These are phyloP conservation scores for Ancistrus triradiatus DNA, from an alignment of 2,113 vertebrate genomes.

Conservation along the genomic window DNA sequence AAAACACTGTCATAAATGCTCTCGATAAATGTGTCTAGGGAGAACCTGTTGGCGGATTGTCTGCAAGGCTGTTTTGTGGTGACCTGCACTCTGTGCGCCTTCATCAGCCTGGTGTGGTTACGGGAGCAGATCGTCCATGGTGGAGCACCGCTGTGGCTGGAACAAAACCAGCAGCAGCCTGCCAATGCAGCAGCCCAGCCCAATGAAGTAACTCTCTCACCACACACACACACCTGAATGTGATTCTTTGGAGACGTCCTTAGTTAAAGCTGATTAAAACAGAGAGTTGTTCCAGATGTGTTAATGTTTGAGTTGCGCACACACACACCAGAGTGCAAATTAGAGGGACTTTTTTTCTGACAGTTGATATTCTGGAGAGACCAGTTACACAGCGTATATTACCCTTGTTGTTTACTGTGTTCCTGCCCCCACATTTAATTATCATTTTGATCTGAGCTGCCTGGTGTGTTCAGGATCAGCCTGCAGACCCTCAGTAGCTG, in stretches of 20 bases:
- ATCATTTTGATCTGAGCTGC: conserved; percentile 20
- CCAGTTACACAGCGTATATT: conserved; percentile 8
- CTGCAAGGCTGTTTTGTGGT: conserved; percentile 97
- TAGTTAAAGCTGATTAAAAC: not conserved
- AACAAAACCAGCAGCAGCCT: conserved; percentile 82
- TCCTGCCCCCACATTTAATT: conserved; percentile 8
- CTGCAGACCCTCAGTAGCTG: conserved; percentile 8
- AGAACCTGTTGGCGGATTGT: conserved; percentile 93
- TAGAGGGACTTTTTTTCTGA: too few species aligned
- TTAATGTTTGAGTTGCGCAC: too few species aligned
- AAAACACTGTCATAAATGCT: too few species aligned
- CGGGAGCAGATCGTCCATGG: conserved; percentile 95
- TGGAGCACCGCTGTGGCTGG: conserved; percentile 91
- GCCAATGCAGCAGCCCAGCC: conserved; percentile 78
- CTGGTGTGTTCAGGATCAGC: conserved; percentile 1
- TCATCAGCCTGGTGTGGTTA: conserved; percentile 97
- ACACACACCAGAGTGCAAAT: too few species aligned
- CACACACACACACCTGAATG: not conserved
- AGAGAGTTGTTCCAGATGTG: too few species aligned
- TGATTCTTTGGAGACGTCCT: too few species aligned
- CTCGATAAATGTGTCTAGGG: too few species aligned
- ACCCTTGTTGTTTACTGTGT: conserved; percentile 1
- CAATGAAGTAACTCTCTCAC: conserved; percentile 73
- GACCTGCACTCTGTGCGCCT: conserved; percentile 93
- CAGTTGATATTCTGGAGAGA: conserved; percentile 15